These are phyloP conservation scores for Platalea minor DNA, from an alignment of 2,797 vertebrate genomes.

Conservation along the genomic window DNA sequence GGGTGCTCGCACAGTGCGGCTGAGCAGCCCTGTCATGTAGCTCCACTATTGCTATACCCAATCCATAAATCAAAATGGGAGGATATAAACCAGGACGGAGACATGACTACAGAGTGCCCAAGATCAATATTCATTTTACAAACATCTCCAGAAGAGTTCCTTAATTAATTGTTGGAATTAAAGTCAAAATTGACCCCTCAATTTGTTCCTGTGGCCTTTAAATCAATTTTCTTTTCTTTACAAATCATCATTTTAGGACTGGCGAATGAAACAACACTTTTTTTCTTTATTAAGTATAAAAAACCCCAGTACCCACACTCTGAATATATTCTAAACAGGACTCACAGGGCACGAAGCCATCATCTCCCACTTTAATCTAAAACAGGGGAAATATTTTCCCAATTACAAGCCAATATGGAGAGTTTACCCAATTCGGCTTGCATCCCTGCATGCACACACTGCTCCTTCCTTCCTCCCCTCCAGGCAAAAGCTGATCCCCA, in stretches of 20 bases:
- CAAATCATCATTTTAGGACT: not conserved
- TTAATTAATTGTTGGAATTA: constrained; percentile 67
- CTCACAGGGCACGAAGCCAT: not conserved
- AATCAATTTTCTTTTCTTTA: constrained; percentile 45
- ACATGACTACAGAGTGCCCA: constrained; percentile 21
- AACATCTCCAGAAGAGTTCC: constrained; percentile 50
- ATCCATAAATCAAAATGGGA: constrained; percentile 41
- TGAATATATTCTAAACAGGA: not conserved
- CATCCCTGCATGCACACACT: accelerated
- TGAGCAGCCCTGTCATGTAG: not conserved
- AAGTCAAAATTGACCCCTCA: constrained; percentile 56
- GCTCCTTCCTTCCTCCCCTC: not conserved
- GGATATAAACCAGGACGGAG: constrained; percentile 34
- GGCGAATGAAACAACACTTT: not conserved
- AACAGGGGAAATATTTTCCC: not conserved
- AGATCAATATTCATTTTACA: constrained; percentile 62
- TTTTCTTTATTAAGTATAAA: not conserved
- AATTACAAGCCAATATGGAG: not conserved
- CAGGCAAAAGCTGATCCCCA: not conserved
- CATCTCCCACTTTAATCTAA: not conserved
- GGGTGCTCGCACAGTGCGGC: not conserved
- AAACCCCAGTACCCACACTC: not conserved
- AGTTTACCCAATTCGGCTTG: not conserved
- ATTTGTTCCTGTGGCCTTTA: constrained; percentile 32
- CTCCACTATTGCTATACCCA: not conserved